These are phyloP conservation scores for Synanthedon formicaeformis DNA, from an alignment of 2,888 invertebrate species.

Conservation along the genomic window DNA sequence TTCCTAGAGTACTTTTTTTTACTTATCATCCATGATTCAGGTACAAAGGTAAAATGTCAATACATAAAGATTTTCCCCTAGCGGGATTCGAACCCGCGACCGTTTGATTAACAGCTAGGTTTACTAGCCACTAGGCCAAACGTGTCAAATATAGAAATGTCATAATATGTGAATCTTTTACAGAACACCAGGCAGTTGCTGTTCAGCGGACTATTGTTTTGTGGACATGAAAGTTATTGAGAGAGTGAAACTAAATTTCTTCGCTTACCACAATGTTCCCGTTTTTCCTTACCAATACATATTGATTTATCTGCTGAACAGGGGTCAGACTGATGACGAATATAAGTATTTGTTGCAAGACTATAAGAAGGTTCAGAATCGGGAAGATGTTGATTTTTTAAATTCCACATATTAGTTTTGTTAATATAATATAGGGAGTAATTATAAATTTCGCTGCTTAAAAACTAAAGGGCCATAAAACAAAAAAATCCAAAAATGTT, in stretches of 20 bases:
- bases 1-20: too few relatives aligned
- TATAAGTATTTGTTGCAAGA: conserved; percentile 58
- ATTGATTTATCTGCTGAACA: conserved; percentile 47
- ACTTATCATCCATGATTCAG: too few relatives aligned
- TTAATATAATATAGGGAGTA: background rate
- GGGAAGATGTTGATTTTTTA: conserved; percentile 43
- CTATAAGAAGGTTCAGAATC: conserved; percentile 38
- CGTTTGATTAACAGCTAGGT: too few relatives aligned
- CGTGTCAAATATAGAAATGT: too few relatives aligned
- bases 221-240: conserved; percentile 65
- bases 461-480: too few relatives aligned
- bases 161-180: conserved; percentile 4
- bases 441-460: background rate
- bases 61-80: too few relatives aligned
- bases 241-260: conserved; percentile 53
- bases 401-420: conserved; percentile 45
- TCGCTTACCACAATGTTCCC: conserved; percentile 58
- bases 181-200: conserved; percentile 62
- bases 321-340: conserved; percentile 51
- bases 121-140: too few relatives aligned
- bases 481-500: too few relatives aligned
- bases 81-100: too few relatives aligned
- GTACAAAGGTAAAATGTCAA: too few relatives aligned
- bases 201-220: conserved; percentile 59
- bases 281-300: conserved; percentile 63